Percentiles rank a stretch among this genome's conserved stretches.
Conservation (phyloP, 2,888 invertebrate species). For the Automeris io region DNA sequence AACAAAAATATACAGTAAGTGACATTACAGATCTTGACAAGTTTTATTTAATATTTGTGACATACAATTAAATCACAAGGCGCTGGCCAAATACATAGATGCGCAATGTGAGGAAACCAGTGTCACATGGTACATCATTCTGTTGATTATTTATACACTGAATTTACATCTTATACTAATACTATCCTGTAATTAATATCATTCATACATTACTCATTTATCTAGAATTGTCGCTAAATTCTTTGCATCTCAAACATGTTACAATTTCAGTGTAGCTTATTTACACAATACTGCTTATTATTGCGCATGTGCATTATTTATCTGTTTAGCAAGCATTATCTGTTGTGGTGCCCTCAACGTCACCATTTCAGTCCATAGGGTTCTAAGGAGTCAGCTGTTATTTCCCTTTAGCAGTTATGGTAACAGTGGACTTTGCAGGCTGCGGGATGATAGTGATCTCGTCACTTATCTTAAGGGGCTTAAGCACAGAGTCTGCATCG, state of each 20-base stretch:
- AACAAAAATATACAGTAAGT: conserved; percentile 35
- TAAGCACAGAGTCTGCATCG: conserved; percentile 81
- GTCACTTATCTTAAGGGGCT: conserved; percentile 92
- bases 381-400: conserved; percentile 43
- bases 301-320: conserved; percentile 45
- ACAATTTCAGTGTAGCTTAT: conserved; percentile 52
- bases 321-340: conserved; percentile 38
- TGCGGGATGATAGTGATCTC: conserved; percentile 95
- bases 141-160: conserved; percentile 36
- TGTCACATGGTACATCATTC: conserved; percentile 38
- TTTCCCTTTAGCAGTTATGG: conserved; percentile 69
- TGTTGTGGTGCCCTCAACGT: conserved; percentile 21
- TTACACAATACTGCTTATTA: conserved; percentile 67
- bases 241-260: conserved; percentile 39
- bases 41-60: conserved; percentile 49
- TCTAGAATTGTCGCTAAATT: conserved; percentile 47
- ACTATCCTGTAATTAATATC: conserved; percentile 43
- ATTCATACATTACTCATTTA: conserved; percentile 49
- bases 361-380: conserved; percentile 29
- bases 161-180: conserved; percentile 49
- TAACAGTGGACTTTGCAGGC: conserved; percentile 79
- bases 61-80: conserved; percentile 39
- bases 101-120: conserved; percentile 31
- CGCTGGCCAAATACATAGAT: conserved; percentile 40
- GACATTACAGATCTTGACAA: conserved; percentile 43